Percentiles rank a stretch among this genome's conserved stretches.
phyloP scores from a whole-genome alignment of 2,797 vertebrate genomes.

The Lepus oiostolus region DNA sequence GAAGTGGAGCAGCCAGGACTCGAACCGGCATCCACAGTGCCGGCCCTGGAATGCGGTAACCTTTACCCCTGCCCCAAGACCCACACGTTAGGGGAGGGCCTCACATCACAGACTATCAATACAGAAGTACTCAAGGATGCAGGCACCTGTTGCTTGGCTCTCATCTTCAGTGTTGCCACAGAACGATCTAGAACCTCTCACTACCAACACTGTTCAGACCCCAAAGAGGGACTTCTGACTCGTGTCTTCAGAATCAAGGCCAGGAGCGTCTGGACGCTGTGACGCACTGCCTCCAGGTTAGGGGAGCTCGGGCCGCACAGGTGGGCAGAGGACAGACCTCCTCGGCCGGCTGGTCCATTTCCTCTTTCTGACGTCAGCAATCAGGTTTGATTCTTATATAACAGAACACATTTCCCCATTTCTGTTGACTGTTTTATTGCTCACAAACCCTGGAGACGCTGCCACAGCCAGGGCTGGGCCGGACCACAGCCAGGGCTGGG shows the following conservation, averaged over 20 bases:
- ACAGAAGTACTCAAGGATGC: neutral
- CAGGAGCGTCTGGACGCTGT: neutral
- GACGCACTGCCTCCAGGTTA: neutral
- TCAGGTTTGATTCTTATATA: neutral
- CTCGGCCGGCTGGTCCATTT: neutral
- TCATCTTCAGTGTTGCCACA: too few relatives aligned
- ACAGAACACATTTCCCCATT: neutral
- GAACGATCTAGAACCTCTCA: fast-evolving
- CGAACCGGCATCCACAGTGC: too few relatives aligned
- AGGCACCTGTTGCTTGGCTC: neutral
- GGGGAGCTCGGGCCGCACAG: neutral
- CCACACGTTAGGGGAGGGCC: neutral
- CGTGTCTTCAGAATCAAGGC: neutral
- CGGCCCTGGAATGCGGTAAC: neutral
- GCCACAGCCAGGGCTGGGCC: too few relatives aligned
- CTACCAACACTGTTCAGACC: neutral
- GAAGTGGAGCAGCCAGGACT: too few relatives aligned
- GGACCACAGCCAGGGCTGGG: too few relatives aligned
- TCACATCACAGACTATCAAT: neutral
- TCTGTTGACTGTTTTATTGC: neutral
- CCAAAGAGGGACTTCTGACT: neutral
- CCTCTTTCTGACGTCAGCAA: neutral
- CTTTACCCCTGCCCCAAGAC: neutral
- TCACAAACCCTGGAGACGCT: neutral
- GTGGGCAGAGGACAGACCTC: neutral